phyloP scores from a whole-genome alignment of 2,113 vertebrate species.

The Synchiropus splendidus region DNA sequence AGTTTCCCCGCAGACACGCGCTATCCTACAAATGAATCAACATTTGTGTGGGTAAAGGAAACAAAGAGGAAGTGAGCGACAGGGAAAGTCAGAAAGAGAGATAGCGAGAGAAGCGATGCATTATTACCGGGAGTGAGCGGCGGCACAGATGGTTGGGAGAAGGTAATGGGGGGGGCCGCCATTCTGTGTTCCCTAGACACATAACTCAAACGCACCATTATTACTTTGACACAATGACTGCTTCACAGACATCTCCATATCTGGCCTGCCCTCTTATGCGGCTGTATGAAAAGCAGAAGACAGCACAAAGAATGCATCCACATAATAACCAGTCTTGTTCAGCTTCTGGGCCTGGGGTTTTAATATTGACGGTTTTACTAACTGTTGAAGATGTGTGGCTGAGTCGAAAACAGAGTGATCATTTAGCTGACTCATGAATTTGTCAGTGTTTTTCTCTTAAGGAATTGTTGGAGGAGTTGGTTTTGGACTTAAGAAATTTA shows the following conservation, averaged over 20 bases:
- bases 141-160: conserved; percentile 56
- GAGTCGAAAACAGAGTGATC: conserved; percentile 36
- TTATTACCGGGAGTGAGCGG: conserved; percentile 34
- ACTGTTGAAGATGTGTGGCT: conserved; percentile 25
- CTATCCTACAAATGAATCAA: conserved; percentile 13
- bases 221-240: conserved; percentile 50
- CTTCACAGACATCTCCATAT: conserved; percentile 49
- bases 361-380: conserved; percentile 58
- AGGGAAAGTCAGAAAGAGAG: conserved; percentile 19
- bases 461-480: too few relatives aligned
- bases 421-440: conserved; percentile 39
- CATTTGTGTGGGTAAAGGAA: conserved; percentile 1
- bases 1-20: conserved; percentile 13
- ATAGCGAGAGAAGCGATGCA: conserved; percentile 9
- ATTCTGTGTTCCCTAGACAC: conserved; percentile 41
- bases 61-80: conserved; percentile 4
- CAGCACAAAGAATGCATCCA: conserved; percentile 30
- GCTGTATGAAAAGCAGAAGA: conserved; percentile 17
- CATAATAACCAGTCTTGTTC: conserved; percentile 16
- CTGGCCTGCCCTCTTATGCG: conserved; percentile 24
- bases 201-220: conserved; percentile 53
- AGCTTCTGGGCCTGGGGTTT: conserved; percentile 21
- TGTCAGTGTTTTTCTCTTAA: too few relatives aligned
- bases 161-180: conserved; percentile 33
- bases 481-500: too few relatives aligned